phyloP scores from a whole-genome alignment of 2,113 vertebrate species.

The Odocoileus virginianus region DNA sequence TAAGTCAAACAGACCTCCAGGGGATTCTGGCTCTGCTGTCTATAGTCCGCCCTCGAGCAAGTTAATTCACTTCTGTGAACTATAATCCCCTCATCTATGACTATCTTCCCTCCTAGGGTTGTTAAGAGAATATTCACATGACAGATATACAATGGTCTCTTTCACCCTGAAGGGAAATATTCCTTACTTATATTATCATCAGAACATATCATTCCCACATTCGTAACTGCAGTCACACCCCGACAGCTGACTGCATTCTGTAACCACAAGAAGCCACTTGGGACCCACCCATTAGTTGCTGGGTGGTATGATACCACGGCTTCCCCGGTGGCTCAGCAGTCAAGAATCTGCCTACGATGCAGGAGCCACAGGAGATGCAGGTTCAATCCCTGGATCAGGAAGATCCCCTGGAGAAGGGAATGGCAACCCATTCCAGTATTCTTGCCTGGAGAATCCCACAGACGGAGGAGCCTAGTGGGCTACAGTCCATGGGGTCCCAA shows the following conservation, averaged over 20 bases:
- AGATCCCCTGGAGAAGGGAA: not conserved
- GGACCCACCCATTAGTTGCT: not conserved
- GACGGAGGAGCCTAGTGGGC: not conserved
- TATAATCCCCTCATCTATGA: not conserved
- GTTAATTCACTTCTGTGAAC: not conserved
- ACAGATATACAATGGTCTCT: not conserved
- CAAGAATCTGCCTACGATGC: not conserved
- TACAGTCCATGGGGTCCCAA: not conserved
- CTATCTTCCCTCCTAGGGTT: not conserved
- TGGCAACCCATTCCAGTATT: not conserved
- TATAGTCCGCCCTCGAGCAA: not conserved
- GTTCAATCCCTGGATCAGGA: not conserved
- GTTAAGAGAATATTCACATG: not conserved
- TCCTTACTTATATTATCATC: not conserved
- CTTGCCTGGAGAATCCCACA: not conserved
- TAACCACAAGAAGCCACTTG: not conserved
- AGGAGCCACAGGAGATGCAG: not conserved
- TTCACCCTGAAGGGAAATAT: not conserved
- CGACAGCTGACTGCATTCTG: not conserved
- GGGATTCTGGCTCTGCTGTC: not conserved
- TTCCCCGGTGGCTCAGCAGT: not conserved
- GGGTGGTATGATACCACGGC: not conserved
- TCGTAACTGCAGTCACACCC: not conserved
- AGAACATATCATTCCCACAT: not conserved
- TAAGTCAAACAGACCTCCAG: not conserved